Conservation (phyloP, 2,888 invertebrate genomes). For the Tricholauxania praeusta region DNA sequence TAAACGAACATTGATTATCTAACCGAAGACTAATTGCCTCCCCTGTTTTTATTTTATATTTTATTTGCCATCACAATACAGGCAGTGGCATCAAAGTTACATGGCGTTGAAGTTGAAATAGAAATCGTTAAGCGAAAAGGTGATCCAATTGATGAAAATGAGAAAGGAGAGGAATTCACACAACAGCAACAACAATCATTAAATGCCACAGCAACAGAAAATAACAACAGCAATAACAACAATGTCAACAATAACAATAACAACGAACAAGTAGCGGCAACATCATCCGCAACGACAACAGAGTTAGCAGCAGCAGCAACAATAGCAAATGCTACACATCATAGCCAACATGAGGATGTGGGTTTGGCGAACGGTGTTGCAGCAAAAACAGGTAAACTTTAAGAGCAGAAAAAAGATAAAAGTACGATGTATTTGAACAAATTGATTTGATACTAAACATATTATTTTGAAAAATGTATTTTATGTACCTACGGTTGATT, state of each 20-base stretch:
- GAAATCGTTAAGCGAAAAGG: conserved; percentile 89
- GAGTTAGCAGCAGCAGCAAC: conserved; percentile 19
- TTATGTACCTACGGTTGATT: no score
- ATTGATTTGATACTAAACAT: no score
- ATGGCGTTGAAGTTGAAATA: conserved; percentile 92
- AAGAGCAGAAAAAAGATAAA: no score
- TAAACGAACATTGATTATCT: not conserved
- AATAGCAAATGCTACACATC: not conserved
- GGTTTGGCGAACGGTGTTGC: conserved; percentile 12
- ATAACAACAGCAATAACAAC: conserved; percentile 46
- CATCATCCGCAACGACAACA: conserved; percentile 37
- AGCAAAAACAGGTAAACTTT: not conserved
- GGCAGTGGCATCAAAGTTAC: conserved; percentile 94
- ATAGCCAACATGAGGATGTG: not conserved
- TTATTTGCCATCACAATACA: conserved; percentile 63
- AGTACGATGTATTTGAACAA: no score
- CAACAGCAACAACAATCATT: conserved; percentile 50
- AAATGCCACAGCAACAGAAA: conserved; percentile 38
- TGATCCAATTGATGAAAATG: conserved; percentile 70
- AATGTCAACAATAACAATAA: conserved; percentile 28
- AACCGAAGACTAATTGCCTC: not conserved
- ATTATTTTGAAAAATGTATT: no score
- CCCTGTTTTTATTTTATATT: not conserved
- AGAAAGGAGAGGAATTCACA: conserved; percentile 57
- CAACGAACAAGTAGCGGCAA: conserved; percentile 26